Base-by-base conservation (phyloP, 2,113 vertebrate genomes). In the Pseudorhombus dupliciocellatus region DNA sequence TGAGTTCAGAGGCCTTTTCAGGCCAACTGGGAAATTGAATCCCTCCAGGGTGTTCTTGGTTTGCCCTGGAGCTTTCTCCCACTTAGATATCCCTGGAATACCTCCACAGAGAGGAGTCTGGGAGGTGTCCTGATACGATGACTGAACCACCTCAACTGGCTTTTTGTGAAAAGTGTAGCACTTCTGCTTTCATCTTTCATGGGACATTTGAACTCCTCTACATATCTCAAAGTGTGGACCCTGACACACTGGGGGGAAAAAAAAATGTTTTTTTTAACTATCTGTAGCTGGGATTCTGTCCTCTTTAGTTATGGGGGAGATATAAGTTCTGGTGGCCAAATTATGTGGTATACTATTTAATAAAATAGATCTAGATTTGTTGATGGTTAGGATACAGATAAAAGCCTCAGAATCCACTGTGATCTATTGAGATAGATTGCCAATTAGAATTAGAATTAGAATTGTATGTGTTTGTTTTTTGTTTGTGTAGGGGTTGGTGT, bases 31-130 rank as follows among this genome's bases (percentile, higher is more conserved):
- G 78, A 66, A 34, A 16, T 69, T 54, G 72, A 81, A 87, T 84
- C 63, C 81, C 63, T 70, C 44, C 60, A 73, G 65, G 60, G 6
- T 55, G 66, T 74, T 79, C 68, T 66, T 54, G 50, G 61, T 62
- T 78, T 70, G 22, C 76, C 59, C 62, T 68, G 40, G 61, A 59
- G 71, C 61, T 75, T 70, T 63, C 34, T 61, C 51, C 5, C 52
- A 61, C 65, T 67, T 64, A 61, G 69, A 72, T 80, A 84, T 81
- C 75, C 63, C 70, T 77, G 69, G 75, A 80, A 75, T 77, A 58
- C 69, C 55, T 88, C 64, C 69, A 66, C 30, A 60, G 75, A 67
- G 80, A 79, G 51, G 30, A 61, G 61, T 69, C 57, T 65, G 34
- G 34, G 21, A 72, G 31, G 59, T 5, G 18, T 75, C 28, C 80